Percentiles rank a stretch among this genome's conserved stretches.
Evolutionary conservation across 2,113 vertebrate species (phyloP).

Genomic region (Merops nubicus): DNA sequence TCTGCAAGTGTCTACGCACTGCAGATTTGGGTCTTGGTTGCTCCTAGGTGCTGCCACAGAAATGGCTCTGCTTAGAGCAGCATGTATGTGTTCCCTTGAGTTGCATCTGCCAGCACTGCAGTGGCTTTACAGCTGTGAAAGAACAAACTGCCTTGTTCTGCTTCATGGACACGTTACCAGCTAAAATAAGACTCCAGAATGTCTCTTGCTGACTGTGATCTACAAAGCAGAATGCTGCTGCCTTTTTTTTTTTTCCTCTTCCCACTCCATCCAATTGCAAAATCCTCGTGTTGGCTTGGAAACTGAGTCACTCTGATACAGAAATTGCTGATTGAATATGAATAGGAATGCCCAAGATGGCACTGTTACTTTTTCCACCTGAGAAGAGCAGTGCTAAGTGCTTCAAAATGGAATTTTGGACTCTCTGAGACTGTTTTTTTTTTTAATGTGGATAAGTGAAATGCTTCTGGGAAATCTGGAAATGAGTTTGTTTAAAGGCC

Average conservation of each 20-base stretch:
- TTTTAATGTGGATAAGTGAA: background rate
- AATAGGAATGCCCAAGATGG: background rate
- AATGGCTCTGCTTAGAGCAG: background rate
- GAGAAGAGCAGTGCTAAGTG: background rate
- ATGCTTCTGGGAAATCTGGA: background rate
- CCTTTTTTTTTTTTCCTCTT: background rate
- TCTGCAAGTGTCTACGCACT: background rate
- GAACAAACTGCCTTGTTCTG: constrained; percentile 20
- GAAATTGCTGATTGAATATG: background rate
- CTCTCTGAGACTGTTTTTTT: background rate
- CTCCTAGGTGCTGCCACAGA: background rate
- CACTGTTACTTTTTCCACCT: background rate
- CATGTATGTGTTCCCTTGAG: background rate
- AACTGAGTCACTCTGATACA: background rate
- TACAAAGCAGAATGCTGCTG: background rate
- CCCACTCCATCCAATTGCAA: background rate
- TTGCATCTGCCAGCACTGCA: constrained; percentile 19
- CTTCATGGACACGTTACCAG: background rate
- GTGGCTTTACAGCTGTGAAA: constrained; percentile 18
- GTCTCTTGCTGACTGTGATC: constrained; percentile 1
- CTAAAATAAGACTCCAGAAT: constrained; percentile 4
- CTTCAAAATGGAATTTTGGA: constrained; percentile 1
- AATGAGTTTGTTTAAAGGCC: background rate
- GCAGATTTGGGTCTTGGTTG: background rate
- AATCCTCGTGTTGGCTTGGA: background rate